phyloP scores from a whole-genome alignment of 2,113 vertebrate genomes.

The Sporophila hypoxantha region DNA sequence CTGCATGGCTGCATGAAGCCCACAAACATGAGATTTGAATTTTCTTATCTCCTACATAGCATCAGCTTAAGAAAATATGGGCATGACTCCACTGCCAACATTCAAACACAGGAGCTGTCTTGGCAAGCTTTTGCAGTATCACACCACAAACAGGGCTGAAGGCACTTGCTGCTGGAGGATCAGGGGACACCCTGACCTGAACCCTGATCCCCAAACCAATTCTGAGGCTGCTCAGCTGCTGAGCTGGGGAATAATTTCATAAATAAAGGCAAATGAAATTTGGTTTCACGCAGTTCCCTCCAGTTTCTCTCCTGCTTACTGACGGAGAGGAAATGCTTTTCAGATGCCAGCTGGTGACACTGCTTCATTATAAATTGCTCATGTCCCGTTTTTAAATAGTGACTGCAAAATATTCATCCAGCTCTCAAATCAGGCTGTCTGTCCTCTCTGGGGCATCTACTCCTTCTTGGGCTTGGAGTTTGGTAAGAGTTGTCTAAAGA shows the following conservation, averaged over 20 bases:
- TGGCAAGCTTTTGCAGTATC: not conserved
- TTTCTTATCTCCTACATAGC: not conserved
- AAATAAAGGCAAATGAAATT: constrained; percentile 8
- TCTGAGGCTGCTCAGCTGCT: not conserved
- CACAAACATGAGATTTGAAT: not conserved
- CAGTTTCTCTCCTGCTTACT: not conserved
- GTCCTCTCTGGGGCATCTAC: not conserved
- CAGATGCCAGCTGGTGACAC: constrained; percentile 58
- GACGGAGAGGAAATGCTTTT: constrained; percentile 31
- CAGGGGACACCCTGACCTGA: not conserved
- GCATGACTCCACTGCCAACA: not conserved
- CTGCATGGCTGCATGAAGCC: not conserved
- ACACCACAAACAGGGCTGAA: not conserved
- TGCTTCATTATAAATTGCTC: constrained; percentile 49
- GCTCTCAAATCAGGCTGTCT: not conserved
- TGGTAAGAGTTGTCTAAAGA: not conserved
- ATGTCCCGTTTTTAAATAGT: not conserved
- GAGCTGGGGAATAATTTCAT: not conserved
- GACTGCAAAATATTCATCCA: not conserved
- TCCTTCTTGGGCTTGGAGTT: not conserved
- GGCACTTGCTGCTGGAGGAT: not conserved
- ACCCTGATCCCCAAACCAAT: not conserved
- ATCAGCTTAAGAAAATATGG: not conserved
- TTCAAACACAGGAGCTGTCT: not conserved
- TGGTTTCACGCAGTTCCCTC: not conserved